A percentile compares a stretch with the other conserved stretches of the same genome.
Evolutionary conservation across 2,113 vertebrate species (phyloP).

Genomic region (Lophochroa leadbeateri): DNA sequence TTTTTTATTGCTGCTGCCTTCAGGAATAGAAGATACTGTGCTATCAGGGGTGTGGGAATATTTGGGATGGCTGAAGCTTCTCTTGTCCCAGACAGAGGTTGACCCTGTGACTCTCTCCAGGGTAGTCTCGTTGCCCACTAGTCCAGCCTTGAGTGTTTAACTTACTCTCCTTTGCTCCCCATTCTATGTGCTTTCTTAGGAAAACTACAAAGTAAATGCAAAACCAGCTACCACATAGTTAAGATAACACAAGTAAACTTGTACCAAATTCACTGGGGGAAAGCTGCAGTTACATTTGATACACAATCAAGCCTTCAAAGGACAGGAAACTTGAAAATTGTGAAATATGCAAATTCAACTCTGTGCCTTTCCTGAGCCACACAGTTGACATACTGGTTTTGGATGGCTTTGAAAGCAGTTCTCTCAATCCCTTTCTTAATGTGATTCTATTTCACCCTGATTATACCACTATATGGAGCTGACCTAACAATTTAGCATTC

Average conservation of each 20-base stretch:
- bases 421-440: neutral
- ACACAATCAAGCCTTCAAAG: neutral
- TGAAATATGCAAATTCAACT: neutral
- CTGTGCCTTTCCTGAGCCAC: neutral
- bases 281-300: neutral
- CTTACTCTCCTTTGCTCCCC: neutral
- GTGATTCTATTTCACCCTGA: neutral
- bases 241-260: neutral
- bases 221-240: neutral
- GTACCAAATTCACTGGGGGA: neutral
- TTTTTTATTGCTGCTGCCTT: neutral
- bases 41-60: neutral
- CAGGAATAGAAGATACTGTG: neutral
- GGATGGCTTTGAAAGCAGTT: neutral
- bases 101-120: neutral
- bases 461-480: neutral
- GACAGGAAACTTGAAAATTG: neutral
- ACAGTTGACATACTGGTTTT: neutral
- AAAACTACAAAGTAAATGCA: neutral
- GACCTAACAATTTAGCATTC: neutral
- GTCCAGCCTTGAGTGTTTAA: neutral
- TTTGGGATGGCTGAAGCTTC: neutral
- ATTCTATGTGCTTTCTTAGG: neutral
- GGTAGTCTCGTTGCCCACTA: neutral
- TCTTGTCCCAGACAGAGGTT: neutral